Evolutionary conservation across 2,888 invertebrate genomes (phyloP).

Genomic region (Ichneumon xanthorius): DNA sequence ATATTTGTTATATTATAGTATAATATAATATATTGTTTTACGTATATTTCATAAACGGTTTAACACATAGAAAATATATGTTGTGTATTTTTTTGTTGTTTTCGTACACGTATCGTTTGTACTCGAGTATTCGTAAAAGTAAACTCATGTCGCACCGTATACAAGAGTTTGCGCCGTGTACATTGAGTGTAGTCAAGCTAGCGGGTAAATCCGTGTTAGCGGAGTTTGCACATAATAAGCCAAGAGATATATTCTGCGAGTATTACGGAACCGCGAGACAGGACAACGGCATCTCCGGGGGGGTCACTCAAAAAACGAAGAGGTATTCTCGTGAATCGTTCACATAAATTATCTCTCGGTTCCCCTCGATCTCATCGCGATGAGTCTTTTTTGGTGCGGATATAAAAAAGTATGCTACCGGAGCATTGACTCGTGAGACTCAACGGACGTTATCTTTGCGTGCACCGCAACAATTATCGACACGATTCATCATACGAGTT

Average conservation of each 20-base stretch:
- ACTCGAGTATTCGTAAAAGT: not conserved
- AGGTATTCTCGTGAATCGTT: constrained; percentile 5
- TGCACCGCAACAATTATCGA: constrained; percentile 14
- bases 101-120: not conserved
- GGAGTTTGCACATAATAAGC: constrained; percentile 2
- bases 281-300: constrained; percentile 9
- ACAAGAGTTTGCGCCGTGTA: not conserved
- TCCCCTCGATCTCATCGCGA: constrained; percentile 42
- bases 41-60: too few species aligned
- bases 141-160: not conserved
- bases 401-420: constrained; percentile 35
- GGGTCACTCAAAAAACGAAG: constrained; percentile 10
- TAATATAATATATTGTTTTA: too few species aligned
- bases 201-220: constrained; percentile 31
- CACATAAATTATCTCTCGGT: constrained; percentile 25
- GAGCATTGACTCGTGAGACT: constrained; percentile 16
- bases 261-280: constrained; percentile 2
- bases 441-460: not conserved
- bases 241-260: not conserved
- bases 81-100: not conserved
- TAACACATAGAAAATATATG: not conserved
- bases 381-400: not conserved
- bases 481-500: constrained; percentile 9
- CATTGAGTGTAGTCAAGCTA: not conserved
- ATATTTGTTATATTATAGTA: too few species aligned